phyloP scores from a whole-genome alignment of 2,888 invertebrate species.

The Gortyna flavago region DNA sequence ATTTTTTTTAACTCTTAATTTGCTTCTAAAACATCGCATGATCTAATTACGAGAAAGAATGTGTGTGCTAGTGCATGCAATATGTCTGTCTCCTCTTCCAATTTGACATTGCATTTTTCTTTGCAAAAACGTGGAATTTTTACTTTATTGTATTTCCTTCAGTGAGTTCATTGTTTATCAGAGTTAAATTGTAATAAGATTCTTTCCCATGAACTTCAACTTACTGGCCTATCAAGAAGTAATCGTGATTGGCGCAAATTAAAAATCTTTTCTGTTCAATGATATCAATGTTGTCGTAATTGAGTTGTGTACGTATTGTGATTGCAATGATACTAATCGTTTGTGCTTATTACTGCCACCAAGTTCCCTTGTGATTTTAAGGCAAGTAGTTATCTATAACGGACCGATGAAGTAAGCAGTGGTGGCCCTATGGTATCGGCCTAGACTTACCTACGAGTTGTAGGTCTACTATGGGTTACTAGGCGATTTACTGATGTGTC shows the following conservation, averaged over 20 bases:
- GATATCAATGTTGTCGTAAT: background rate
- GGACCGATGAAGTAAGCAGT: no score
- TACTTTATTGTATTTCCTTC: constrained; percentile 22
- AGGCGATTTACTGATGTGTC: no score
- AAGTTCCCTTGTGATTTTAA: background rate
- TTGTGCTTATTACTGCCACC: background rate
- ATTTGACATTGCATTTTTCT: constrained; percentile 6
- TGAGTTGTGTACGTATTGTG: background rate
- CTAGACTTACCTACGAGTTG: no score
- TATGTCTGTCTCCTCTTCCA: background rate
- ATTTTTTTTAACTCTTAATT: background rate
- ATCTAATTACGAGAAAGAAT: background rate
- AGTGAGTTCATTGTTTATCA: constrained; percentile 16
- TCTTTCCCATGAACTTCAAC: constrained; percentile 30
- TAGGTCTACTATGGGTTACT: no score
- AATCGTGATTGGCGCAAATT: background rate
- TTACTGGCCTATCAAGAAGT: constrained; percentile 3
- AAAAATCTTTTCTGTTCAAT: background rate
- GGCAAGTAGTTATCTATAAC: no score
- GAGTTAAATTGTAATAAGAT: constrained; percentile 16
- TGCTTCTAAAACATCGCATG: background rate
- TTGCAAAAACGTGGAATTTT: constrained; percentile 32
- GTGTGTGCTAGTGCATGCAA: background rate
- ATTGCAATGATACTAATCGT: background rate
- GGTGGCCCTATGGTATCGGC: no score